A percentile compares a stretch with the other conserved stretches of the same genome.
Conservation (phyloP, 2,888 invertebrate genomes). For the Copidosoma aretas region DNA sequence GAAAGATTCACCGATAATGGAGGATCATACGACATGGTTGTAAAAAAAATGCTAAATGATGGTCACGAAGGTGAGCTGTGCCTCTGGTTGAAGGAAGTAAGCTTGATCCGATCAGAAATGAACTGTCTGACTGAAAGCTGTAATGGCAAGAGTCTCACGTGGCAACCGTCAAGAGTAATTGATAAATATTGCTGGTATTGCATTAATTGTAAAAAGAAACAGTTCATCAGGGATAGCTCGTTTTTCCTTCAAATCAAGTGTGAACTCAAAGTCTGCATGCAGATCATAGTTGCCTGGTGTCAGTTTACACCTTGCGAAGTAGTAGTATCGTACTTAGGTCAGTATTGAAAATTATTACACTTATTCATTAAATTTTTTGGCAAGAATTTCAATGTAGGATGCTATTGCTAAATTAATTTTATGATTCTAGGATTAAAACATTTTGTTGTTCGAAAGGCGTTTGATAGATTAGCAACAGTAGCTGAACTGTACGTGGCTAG, state of each 20-base stretch:
- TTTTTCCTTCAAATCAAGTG: conserved; percentile 72
- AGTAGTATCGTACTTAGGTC: conserved; percentile 67
- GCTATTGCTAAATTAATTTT: not conserved
- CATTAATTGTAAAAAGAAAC: conserved; percentile 61
- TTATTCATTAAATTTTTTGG: conserved; percentile 22
- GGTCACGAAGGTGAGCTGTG: conserved; percentile 66
- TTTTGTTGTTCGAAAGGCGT: conserved; percentile 67
- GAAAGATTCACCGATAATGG: conserved; percentile 53
- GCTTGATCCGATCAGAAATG: conserved; percentile 61
- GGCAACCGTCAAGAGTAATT: conserved; percentile 64
- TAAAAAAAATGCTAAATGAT: conserved; percentile 64
- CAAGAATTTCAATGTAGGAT: too few species aligned
- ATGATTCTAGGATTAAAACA: conserved; percentile 65
- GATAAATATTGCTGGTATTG: conserved; percentile 67
- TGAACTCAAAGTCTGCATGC: conserved; percentile 68
- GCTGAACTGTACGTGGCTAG: conserved; percentile 63
- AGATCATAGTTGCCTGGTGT: conserved; percentile 72
- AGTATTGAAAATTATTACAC: conserved; percentile 10
- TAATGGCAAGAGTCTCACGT: conserved; percentile 60
- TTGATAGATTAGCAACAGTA: conserved; percentile 67
- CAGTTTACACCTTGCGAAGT: conserved; percentile 67
- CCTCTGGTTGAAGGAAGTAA: conserved; percentile 65
- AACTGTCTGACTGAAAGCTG: conserved; percentile 61
- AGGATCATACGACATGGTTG: conserved; percentile 63
- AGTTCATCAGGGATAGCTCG: conserved; percentile 65